These are phyloP conservation scores for Siniperca knerii DNA, from an alignment of 2,113 vertebrate species.

Conservation along the genomic window DNA sequence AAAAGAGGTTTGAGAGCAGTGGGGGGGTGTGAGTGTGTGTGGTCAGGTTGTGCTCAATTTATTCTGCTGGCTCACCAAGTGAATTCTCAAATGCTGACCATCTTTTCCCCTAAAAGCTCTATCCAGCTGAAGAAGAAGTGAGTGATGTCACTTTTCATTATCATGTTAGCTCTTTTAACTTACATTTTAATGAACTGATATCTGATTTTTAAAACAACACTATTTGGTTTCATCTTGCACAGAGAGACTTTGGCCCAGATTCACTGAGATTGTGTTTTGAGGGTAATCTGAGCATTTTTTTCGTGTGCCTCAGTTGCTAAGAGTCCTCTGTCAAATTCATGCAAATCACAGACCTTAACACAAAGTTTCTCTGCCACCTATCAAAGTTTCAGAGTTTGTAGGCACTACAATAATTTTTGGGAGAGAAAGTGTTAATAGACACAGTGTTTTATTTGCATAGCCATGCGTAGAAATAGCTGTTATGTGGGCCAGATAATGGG, in stretches of 20 bases:
- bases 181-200: slow-evolving; percentile 65
- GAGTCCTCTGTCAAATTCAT: neutral
- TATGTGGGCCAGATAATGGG: slow-evolving; percentile 20
- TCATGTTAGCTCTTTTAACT: slow-evolving; percentile 55
- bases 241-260: slow-evolving; percentile 45
- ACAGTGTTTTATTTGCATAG: slow-evolving; percentile 30
- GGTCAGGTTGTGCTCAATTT: slow-evolving; percentile 41
- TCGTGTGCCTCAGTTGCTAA: slow-evolving; percentile 8
- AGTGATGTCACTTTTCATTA: slow-evolving; percentile 40
- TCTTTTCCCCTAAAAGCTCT: slow-evolving; percentile 26
- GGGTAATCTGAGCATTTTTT: slow-evolving; percentile 32
- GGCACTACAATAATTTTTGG: neutral
- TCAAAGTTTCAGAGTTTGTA: slow-evolving; percentile 15
- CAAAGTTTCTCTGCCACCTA: slow-evolving; percentile 15
- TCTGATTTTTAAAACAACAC: slow-evolving; percentile 24
- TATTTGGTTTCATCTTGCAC: slow-evolving; percentile 46
- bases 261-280: slow-evolving; percentile 33
- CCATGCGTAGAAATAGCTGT: slow-evolving; percentile 25
- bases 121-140: slow-evolving; percentile 14
- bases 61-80: slow-evolving; percentile 26
- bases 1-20: slow-evolving; percentile 61
- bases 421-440: slow-evolving; percentile 21
- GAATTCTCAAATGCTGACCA: slow-evolving; percentile 20
- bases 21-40: slow-evolving; percentile 9
- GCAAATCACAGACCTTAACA: slow-evolving; percentile 13